A percentile compares a stretch with the other conserved stretches of the same genome.
Evolutionary conservation across 1,140 invertebrate species (phyloP).

Genomic region (Drosophila gunungcola): DNA sequence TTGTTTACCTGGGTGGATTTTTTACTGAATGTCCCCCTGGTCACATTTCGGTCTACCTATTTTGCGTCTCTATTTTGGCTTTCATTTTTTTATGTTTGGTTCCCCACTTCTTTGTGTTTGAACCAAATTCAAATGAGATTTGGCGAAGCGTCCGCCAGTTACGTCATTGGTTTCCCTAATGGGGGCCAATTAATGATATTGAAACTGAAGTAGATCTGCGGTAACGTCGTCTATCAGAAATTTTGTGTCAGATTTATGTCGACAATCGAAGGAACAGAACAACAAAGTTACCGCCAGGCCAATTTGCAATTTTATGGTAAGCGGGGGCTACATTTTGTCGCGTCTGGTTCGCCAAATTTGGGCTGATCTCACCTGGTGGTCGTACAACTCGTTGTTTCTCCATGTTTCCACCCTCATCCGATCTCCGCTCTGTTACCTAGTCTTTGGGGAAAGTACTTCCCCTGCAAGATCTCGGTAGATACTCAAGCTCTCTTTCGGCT

Average conservation of each 20-base stretch:
- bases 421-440: background rate
- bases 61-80: constrained; percentile 1
- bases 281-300: constrained; percentile 6
- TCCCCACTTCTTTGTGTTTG: constrained; percentile 2
- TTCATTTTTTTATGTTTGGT: background rate
- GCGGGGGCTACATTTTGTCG: constrained; percentile 11
- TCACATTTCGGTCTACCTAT: constrained; percentile 15
- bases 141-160: constrained; percentile 2
- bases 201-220: constrained; percentile 10
- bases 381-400: background rate
- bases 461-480: background rate
- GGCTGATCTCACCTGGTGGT: constrained; percentile 9
- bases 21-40: constrained; percentile 9
- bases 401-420: background rate
- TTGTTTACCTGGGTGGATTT: constrained; percentile 5
- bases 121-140: constrained; percentile 19
- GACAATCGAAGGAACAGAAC: background rate
- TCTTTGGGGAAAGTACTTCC: background rate
- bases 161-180: constrained; percentile 18
- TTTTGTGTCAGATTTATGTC: constrained; percentile 8
- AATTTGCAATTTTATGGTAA: background rate
- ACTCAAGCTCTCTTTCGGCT: constrained; percentile 9
- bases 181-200: constrained; percentile 32
- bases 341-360: constrained; percentile 1
- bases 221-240: background rate